Percentiles rank a stretch among this genome's conserved stretches.
These are phyloP conservation scores for Papilio xuthus DNA, from an alignment of 1,140 invertebrate genomes.

Conservation along the genomic window DNA sequence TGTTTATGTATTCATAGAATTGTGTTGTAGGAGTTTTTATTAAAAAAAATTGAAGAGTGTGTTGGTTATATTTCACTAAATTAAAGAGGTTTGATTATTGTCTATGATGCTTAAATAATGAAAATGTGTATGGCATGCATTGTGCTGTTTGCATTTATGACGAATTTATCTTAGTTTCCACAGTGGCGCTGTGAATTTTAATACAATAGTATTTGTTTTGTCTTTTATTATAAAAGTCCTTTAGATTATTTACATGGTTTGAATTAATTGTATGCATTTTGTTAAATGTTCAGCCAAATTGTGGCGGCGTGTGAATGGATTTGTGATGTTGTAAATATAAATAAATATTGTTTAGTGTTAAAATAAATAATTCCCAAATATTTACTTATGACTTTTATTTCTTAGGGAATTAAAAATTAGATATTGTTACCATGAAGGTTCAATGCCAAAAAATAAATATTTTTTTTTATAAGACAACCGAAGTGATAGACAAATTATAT, in stretches of 20 bases:
- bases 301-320: slow-evolving; percentile 49
- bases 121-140: not conserved
- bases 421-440: too few relatives aligned
- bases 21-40: not conserved
- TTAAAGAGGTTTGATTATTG: not conserved
- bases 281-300: slow-evolving; percentile 53
- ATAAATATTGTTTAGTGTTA: slow-evolving; percentile 63
- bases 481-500: too few relatives aligned
- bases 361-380: slow-evolving; percentile 56
- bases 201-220: slow-evolving; percentile 55
- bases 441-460: too few relatives aligned
- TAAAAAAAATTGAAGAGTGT: not conserved
- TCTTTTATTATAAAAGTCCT: slow-evolving; percentile 41
- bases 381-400: slow-evolving; percentile 41
- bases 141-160: slow-evolving; percentile 25
- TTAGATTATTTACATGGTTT: slow-evolving; percentile 32
- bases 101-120: not conserved
- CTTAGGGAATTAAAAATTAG: not conserved
- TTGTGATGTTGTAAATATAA: slow-evolving; percentile 66
- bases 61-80: not conserved
- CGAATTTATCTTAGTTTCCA: slow-evolving; percentile 42
- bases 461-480: too few relatives aligned
- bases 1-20: not conserved
- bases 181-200: slow-evolving; percentile 53
- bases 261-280: slow-evolving; percentile 47